Evolutionary conservation across 2,888 invertebrate genomes (phyloP).

Genomic region (Mimas tiliae): DNA sequence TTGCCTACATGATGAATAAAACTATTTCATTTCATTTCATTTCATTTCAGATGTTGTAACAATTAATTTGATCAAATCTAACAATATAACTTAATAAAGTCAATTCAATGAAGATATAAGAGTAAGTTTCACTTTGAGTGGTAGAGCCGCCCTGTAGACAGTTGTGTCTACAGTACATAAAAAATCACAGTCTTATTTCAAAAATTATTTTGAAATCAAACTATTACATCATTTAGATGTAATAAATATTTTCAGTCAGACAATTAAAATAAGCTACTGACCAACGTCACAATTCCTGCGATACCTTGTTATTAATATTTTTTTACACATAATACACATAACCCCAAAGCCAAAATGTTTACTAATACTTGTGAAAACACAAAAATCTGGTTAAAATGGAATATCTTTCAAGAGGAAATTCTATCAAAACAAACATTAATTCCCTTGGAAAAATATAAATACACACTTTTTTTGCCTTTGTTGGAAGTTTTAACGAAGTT

Average conservation of each 20-base stretch:
- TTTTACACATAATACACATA: no score
- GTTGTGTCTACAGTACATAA: no score
- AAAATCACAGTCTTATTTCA: no score
- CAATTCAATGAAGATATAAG: no score
- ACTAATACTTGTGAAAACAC: background rate
- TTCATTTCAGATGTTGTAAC: no score
- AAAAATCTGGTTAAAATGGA: slow-evolving; percentile 5
- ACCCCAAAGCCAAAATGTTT: background rate
- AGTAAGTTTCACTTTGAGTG: background rate
- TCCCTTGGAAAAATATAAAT: slow-evolving; percentile 48
- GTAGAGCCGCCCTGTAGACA: no score
- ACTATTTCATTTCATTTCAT: no score
- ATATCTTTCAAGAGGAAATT: slow-evolving; percentile 4
- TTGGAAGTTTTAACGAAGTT: slow-evolving; percentile 14
- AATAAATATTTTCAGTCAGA: background rate
- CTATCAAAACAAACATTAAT: slow-evolving; percentile 45
- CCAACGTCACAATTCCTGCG: background rate
- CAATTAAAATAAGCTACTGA: background rate
- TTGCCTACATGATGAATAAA: no score
- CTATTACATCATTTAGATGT: no score
- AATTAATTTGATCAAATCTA: slow-evolving; percentile 12
- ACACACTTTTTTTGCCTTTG: slow-evolving; percentile 39
- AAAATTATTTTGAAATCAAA: no score
- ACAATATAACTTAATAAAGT: slow-evolving; percentile 17
- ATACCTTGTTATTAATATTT: background rate